Evolutionary conservation across 2,113 vertebrate species (phyloP), one percentile per base, ranked within the genome.

Genomic region (Micromys minutus): DNA sequence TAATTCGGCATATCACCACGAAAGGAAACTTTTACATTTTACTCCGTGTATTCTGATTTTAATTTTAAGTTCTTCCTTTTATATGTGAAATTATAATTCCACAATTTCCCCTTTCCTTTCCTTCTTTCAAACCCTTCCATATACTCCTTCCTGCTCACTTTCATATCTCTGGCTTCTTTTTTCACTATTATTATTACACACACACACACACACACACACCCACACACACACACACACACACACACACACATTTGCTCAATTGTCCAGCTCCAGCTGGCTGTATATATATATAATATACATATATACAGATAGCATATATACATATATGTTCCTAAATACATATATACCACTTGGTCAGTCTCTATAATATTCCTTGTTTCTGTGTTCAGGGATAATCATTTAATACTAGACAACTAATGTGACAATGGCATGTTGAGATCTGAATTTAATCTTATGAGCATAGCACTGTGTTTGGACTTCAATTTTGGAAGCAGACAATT

Each of bases 401-500:
- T 61, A n/a, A 42, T 83, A 83, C 7, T 61, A 83, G 24, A 7
- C 26, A 59, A 59, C n/a, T 61, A 61, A 42, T 29, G 76, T 76
- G 65, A 93, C 87, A 36, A 93, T 80, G 39, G 72, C 80, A 84
- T 59, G 59, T 45, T 76, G 59, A 71, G 74, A 94, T 55, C 8
- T 74, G 12, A 80, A 50, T 91, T 86, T 94, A 87, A 95, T 29
- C 9, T 69, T 13, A 91, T 87, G 89, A 86, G 7, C 2, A 29
- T 80, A 55, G 0, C 47, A 7, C 90, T 93, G 77, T 42, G 8
- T 34, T 47, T 88, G 47, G 45, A 22, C 16, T 86, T 94, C 87
- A 57, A 63, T 87, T 89, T 63, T 83, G 36, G 57, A 59, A 31
- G 84, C 85, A 95, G 36, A 83, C 26, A 93, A 93, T 34, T 29